phyloP scores from a whole-genome alignment of 2,113 vertebrate species.

The Xiphorhynchus elegans region DNA sequence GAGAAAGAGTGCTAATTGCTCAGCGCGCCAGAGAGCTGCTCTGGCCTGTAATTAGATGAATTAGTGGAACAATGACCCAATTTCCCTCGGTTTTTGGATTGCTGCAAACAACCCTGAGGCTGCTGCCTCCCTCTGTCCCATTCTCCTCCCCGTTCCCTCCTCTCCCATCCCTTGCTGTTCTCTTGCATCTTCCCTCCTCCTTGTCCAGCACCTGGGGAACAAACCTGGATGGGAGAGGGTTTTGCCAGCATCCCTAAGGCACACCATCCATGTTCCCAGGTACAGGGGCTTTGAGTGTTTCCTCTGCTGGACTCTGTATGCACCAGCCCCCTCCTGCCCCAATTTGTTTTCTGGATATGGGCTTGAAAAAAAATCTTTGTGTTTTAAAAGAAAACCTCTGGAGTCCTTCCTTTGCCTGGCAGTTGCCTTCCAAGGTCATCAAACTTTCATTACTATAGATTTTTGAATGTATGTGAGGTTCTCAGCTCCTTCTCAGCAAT shows the following conservation, averaged over 20 bases:
- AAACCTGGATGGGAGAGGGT: not conserved
- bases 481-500: not conserved
- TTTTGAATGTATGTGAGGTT: not conserved
- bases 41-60: constrained; percentile 70
- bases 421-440: constrained; percentile 46
- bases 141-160: not conserved
- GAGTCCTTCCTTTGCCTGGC: not conserved
- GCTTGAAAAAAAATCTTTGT: not conserved
- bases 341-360: not conserved
- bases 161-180: not conserved
- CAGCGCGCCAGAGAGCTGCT: constrained; percentile 16
- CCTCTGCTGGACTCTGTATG: not conserved
- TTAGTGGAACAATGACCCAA: constrained; percentile 62
- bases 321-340: not conserved
- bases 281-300: not conserved
- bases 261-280: not conserved
- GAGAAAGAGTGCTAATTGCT: constrained; percentile 58
- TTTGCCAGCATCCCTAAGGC: not conserved
- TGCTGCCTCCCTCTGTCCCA: not conserved
- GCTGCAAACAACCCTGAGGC: not conserved
- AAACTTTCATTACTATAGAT: constrained; percentile 48
- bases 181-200: not conserved
- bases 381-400: constrained; percentile 21
- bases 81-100: constrained; percentile 46
- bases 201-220: accelerated